Conservation (phyloP, 2,113 vertebrate species). For the Ochotona curzoniae region DNA sequence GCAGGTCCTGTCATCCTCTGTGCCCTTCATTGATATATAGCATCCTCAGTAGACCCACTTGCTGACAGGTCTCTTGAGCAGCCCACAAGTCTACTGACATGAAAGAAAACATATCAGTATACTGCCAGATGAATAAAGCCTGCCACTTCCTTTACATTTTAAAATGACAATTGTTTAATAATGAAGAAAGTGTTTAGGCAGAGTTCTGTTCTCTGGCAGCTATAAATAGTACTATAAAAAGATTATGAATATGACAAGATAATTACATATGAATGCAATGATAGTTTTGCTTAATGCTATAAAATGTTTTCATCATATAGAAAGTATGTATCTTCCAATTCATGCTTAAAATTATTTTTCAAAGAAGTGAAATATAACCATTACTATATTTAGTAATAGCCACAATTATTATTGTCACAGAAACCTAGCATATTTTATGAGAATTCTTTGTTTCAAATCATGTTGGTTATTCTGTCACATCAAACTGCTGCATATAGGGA, state of each 20-base stretch:
- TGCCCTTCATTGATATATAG: neutral
- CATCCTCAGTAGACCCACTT: neutral
- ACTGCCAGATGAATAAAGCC: neutral
- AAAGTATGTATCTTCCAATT: constrained; percentile 45
- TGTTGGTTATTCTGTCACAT: constrained; percentile 19
- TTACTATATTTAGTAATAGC: constrained; percentile 18
- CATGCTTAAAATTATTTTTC: constrained; percentile 26
- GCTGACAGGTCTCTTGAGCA: neutral
- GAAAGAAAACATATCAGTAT: neutral
- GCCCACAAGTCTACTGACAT: neutral
- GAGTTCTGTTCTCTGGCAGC: constrained; percentile 35
- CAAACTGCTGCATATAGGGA: neutral
- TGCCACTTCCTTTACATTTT: neutral
- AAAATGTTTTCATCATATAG: constrained; percentile 32
- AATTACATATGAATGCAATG: neutral
- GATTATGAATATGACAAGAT: constrained; percentile 14
- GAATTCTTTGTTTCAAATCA: constrained; percentile 23
- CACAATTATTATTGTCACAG: neutral
- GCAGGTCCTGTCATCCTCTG: neutral
- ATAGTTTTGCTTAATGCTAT: constrained; percentile 52
- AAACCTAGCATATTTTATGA: neutral
- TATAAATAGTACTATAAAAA: constrained; percentile 45
- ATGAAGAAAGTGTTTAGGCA: constrained; percentile 27
- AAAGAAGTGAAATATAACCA: constrained; percentile 7
- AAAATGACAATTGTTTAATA: constrained; percentile 14